A percentile compares a stretch with the other conserved stretches of the same genome.
These are phyloP conservation scores for Epinotia demarniana DNA, from an alignment of 2,888 invertebrate species.

Conservation along the genomic window DNA sequence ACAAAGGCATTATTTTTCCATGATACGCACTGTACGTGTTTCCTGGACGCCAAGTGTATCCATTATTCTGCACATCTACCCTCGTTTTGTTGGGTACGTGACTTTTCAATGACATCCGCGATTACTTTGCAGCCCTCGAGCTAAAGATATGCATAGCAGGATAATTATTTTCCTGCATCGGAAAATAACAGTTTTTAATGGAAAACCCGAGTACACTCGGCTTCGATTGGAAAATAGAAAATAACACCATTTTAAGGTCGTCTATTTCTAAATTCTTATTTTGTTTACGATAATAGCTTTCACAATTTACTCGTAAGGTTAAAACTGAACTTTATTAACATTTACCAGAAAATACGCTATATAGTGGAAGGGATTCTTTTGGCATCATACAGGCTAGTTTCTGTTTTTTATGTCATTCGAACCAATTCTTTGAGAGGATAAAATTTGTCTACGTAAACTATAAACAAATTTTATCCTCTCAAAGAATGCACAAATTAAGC, in stretches of 20 bases:
- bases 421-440: no score
- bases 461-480: no score
- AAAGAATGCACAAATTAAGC: no score
- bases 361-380: no score
- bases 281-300: background rate
- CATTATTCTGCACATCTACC: background rate
- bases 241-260: background rate
- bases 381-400: no score
- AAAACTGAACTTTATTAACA: background rate
- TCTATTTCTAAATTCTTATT: conserved; percentile 8
- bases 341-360: no score
- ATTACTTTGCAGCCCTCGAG: conserved; percentile 15
- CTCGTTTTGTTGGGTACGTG: conserved; percentile 13
- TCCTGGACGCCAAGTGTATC: background rate
- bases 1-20: background rate
- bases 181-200: conserved; percentile 15
- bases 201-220: conserved; percentile 1
- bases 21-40: background rate
- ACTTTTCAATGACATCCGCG: conserved; percentile 17
- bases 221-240: conserved; percentile 1
- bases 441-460: no score
- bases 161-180: conserved; percentile 26
- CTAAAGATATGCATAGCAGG: conserved; percentile 11
- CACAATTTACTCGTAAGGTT: background rate
- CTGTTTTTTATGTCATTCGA: no score